These are phyloP conservation scores for Drosophila histrio DNA, from an alignment of 2,888 invertebrate species.

Conservation along the genomic window DNA sequence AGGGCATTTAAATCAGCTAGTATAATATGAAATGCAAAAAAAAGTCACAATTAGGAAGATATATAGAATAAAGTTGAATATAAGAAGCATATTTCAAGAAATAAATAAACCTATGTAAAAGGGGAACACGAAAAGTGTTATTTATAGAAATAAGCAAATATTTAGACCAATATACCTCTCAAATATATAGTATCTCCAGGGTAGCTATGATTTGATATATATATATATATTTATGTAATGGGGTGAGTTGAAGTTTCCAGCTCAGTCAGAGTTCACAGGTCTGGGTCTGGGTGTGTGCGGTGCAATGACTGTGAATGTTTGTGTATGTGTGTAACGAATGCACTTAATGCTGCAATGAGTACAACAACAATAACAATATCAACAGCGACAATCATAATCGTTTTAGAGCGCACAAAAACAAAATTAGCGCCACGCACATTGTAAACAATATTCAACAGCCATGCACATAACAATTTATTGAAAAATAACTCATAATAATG, in stretches of 20 bases:
- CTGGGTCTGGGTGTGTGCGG: neutral
- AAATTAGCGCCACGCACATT: slow-evolving; percentile 22
- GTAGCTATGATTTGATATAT: slow-evolving; percentile 5
- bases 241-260: neutral
- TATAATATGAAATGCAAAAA: too few relatives aligned
- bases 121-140: too few relatives aligned
- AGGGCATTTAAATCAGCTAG: too few relatives aligned
- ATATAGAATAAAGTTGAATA: too few relatives aligned
- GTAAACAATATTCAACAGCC: slow-evolving; percentile 25
- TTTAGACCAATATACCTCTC: neutral
- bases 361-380: slow-evolving; percentile 29
- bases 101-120: too few relatives aligned
- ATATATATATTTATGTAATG: too few relatives aligned
- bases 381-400: slow-evolving; percentile 45
- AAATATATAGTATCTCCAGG: neutral
- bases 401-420: slow-evolving; percentile 45
- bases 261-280: neutral
- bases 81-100: too few relatives aligned
- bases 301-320: neutral
- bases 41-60: too few relatives aligned
- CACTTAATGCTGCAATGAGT: slow-evolving; percentile 28
- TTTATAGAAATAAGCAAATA: too few relatives aligned
- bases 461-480: neutral
- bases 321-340: slow-evolving; percentile 16
- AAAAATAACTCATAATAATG: too few relatives aligned